Conservation (phyloP, 2,113 vertebrate species). For the Scomber colias region DNA sequence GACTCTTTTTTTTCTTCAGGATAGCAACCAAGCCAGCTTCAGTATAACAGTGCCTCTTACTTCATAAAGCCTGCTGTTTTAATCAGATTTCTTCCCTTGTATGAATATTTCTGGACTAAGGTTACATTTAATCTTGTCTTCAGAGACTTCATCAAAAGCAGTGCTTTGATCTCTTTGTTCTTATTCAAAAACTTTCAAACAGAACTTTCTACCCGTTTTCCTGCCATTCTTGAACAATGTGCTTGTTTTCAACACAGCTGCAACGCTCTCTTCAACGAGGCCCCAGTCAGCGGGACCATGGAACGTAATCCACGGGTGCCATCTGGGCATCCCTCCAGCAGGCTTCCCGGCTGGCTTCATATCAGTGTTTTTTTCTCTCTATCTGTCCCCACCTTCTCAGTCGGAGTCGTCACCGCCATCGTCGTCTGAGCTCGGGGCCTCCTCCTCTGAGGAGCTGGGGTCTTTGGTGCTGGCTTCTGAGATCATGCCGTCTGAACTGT, state of each 20-base stretch:
- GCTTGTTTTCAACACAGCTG: constrained; percentile 7
- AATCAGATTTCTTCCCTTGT: neutral
- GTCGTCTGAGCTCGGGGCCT: constrained; percentile 53
- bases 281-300: neutral
- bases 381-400: constrained; percentile 44
- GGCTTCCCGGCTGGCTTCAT: constrained; percentile 15
- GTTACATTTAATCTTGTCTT: constrained; percentile 6
- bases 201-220: constrained; percentile 12
- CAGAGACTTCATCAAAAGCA: constrained; percentile 11
- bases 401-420: constrained; percentile 40
- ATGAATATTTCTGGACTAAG: constrained; percentile 18
- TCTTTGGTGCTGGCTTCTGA: constrained; percentile 75
- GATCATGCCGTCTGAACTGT: constrained; percentile 79
- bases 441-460: constrained; percentile 68
- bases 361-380: constrained; percentile 23
- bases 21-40: neutral
- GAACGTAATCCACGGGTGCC: neutral
- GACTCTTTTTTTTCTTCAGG: neutral
- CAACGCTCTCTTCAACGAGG: neutral
- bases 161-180: constrained; percentile 7
- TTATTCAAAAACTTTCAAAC: constrained; percentile 5
- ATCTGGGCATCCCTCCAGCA: constrained; percentile 8
- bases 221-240: neutral
- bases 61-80: neutral
- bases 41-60: neutral